Evolutionary conservation across 2,888 invertebrate genomes (phyloP), one percentile per base, ranked within the genome.

Genomic region (Venusia cambrica): DNA sequence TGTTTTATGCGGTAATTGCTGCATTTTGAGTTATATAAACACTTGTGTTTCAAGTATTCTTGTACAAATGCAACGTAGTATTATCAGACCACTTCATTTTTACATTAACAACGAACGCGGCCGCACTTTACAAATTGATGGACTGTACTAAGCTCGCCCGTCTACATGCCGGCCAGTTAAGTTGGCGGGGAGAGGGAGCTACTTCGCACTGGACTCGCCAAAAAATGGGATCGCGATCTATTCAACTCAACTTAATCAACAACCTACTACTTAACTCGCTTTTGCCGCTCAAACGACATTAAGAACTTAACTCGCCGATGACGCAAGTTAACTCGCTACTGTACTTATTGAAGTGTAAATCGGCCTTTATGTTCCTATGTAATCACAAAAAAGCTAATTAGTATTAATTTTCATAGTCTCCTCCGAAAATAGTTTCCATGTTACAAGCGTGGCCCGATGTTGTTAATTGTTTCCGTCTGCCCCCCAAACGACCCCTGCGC

Each of bases 21-120:
- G 37, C 24, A 24, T 38, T 44, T 43, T 31, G 25, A 17, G 19
- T 44, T 36, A 17, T 38, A 39, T 12, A 39, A 28, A 25, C 30
- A 43, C 35, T 44, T 39, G 28, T 44, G 28, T 30, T 37, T 37
- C 35, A 44, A 5, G 33, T 34, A 39, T 26, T 44, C 39, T 19
- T 39, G 27, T 29, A 44, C 44, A 37, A 44, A 39, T 37, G 33
- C 36, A 32, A 25, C 9, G 38, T 36, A 17, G 15, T 28, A 21
- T 35, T 28, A 36, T 44, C 43, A 13, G 43, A 32, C 43, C 43
- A 44, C 36, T 44, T 44, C 39, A 33, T 25, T 36, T 30, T 30
- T n/a, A n/a, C n/a, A n/a, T n/a, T n/a, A n/a, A n/a, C n/a, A n/a
- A n/a, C n/a, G n/a, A n/a, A n/a, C n/a, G n/a, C n/a, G n/a, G n/a